These are phyloP conservation scores for Sternarchorhynchus goeldii DNA, from an alignment of 2,797 vertebrate genomes.

Conservation along the genomic window DNA sequence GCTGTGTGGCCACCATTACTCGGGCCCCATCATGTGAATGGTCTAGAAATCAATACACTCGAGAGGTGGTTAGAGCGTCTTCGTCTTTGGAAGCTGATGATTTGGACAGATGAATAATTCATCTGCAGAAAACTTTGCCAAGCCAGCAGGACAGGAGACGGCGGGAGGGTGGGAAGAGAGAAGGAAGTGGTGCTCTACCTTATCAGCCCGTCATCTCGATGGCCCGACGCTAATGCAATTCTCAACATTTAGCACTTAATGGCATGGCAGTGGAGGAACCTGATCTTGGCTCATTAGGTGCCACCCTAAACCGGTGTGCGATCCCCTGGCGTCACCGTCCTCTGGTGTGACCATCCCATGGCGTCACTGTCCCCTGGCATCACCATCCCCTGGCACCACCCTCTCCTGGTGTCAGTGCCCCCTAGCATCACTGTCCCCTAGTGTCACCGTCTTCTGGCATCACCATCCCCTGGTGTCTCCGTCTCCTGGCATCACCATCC, in stretches of 20 bases:
- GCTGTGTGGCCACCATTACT: constrained; percentile 72
- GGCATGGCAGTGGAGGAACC: constrained; percentile 78
- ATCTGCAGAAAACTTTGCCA: constrained; percentile 79
- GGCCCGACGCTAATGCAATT: constrained; percentile 82
- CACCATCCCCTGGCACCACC: constrained; percentile 60
- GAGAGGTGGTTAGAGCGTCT: constrained; percentile 84
- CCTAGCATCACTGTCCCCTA: constrained; percentile 68
- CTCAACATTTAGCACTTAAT: constrained; percentile 88
- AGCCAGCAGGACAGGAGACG: constrained; percentile 65
- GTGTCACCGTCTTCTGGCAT: too few relatives aligned
- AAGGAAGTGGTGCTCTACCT: constrained; percentile 86
- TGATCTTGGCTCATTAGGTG: constrained; percentile 81
- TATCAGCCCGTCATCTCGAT: constrained; percentile 88
- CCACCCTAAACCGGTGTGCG: constrained; percentile 79
- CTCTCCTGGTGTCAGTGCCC: too few relatives aligned
- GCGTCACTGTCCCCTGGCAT: background rate
- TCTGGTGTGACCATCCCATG: constrained; percentile 67
- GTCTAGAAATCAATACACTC: constrained; percentile 84
- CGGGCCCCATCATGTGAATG: constrained; percentile 74
- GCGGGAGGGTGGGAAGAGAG: constrained; percentile 72
- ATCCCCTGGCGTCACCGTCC: constrained; percentile 60
- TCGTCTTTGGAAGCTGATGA: constrained; percentile 85
- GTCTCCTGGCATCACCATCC: too few relatives aligned
- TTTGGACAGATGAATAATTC: constrained; percentile 93
- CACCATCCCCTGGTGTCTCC: constrained; percentile 60